Conservation (phyloP, 2,797 vertebrate species). For the Xiphorhynchus erythropygius region DNA sequence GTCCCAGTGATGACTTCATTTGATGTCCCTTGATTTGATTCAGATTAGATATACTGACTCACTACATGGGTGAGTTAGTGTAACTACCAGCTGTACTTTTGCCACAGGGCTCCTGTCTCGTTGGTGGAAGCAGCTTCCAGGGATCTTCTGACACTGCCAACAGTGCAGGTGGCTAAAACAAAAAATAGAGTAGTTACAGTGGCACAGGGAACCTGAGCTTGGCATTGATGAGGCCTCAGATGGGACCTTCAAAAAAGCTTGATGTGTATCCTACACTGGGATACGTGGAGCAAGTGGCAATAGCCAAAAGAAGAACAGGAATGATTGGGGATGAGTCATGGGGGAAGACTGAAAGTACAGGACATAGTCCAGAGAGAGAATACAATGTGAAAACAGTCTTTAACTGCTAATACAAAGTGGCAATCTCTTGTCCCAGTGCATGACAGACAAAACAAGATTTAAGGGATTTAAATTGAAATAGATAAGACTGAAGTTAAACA, state of each 20-base stretch:
- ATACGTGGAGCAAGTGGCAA: not conserved
- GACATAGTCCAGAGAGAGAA: not conserved
- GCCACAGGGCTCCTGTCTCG: not conserved
- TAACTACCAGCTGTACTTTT: not conserved
- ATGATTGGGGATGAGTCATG: not conserved
- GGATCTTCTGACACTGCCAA: not conserved
- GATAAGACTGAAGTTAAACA: not conserved
- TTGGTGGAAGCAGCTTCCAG: not conserved
- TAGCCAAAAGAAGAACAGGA: not conserved
- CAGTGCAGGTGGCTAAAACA: not conserved
- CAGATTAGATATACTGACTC: not conserved
- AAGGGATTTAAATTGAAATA: not conserved
- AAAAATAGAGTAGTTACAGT: not conserved
- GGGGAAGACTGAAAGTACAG: not conserved
- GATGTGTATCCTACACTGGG: not conserved
- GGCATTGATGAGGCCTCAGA: not conserved
- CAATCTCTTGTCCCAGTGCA: not conserved
- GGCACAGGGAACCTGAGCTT: not conserved
- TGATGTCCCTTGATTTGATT: not conserved
- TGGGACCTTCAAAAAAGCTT: not conserved
- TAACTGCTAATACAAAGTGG: not conserved
- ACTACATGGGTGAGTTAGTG: not conserved
- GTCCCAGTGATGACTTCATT: not conserved
- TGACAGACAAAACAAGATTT: not conserved
- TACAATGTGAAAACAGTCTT: not conserved